Base-by-base conservation (phyloP, 2,888 invertebrate genomes). In the Mesochorus sp. region DNA sequence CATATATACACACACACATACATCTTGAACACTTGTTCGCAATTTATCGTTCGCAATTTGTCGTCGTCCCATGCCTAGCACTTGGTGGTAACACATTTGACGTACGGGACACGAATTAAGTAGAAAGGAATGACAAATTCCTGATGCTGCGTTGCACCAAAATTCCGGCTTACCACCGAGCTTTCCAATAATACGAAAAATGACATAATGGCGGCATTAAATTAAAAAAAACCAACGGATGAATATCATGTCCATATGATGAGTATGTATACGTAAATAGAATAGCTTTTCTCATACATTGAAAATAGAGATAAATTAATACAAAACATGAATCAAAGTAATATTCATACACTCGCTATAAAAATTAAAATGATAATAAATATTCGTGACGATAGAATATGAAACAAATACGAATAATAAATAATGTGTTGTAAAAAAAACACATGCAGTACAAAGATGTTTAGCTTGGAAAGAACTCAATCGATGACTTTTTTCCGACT, bases 21-120 rank as follows among this genome's bases (percentile, higher is more conserved):
- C 44, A 26, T 51, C 72, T 57, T 51, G 62, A 17, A 14, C 39
- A 17, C 39, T 53, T 66, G 44, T 34, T 80, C 55, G 64, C 80
- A 81, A 84, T 84, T 84, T 83, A 85, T 84, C 79, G 83, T 53
- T 64, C 39, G 79, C 82, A 83, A 85, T 85, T 84, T 84, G 82
- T 84, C 85, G 84, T 74, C 82, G 79, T 79, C 57, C 59, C n/a
- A 17, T 37, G 28, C 37, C 37, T 34, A 66, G 47, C 37, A 61
- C 37, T 66, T 47, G 70, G 44, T 24, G 51, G 44, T 53, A 79
- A 71, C 53, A 44, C 80, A 80, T 80, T 82, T 83, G 80, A 76
- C 78, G 66, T 76, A 73, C 72, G 76, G 51, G 19, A 73, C n/a
- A n/a, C 72, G 80, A 78, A 77, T 81, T 77, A 75, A 76, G 72